A percentile compares a stretch with the other conserved stretches of the same genome.
Conservation (phyloP, 2,113 vertebrate genomes). For the Cyanoramphus novaezelandiae region DNA sequence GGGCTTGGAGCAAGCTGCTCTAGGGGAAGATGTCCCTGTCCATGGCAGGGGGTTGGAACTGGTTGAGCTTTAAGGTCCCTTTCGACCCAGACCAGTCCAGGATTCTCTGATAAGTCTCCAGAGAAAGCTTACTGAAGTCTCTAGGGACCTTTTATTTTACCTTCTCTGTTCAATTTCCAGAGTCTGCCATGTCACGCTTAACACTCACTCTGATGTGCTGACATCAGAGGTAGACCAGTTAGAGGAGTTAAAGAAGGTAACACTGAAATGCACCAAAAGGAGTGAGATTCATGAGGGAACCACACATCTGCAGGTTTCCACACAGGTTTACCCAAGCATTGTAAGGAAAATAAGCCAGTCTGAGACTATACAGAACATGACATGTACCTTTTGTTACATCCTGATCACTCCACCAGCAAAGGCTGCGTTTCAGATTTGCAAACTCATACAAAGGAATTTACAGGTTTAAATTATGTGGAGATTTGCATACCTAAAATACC, state of each 20-base stretch:
- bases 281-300: neutral
- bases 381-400: neutral
- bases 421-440: constrained; percentile 4
- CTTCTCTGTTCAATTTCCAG: neutral
- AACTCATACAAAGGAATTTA: neutral
- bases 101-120: neutral
- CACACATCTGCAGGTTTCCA: neutral
- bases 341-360: neutral
- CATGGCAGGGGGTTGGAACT: neutral
- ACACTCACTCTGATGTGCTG: neutral
- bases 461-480: neutral
- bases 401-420: neutral
- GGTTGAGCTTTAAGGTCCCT: neutral
- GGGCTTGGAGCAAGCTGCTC: neutral
- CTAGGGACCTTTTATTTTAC: neutral
- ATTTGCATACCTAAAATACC: constrained; percentile 51
- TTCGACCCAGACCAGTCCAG: neutral
- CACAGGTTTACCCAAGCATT: neutral
- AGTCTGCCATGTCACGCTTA: neutral
- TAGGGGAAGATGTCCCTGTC: neutral
- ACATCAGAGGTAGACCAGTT: neutral
- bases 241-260: neutral
- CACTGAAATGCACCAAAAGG: neutral
- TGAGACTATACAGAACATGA: neutral
- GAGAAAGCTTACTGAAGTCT: neutral